phyloP scores from a whole-genome alignment of 2,113 vertebrate genomes.

The Oncorhynchus clarkii region DNA sequence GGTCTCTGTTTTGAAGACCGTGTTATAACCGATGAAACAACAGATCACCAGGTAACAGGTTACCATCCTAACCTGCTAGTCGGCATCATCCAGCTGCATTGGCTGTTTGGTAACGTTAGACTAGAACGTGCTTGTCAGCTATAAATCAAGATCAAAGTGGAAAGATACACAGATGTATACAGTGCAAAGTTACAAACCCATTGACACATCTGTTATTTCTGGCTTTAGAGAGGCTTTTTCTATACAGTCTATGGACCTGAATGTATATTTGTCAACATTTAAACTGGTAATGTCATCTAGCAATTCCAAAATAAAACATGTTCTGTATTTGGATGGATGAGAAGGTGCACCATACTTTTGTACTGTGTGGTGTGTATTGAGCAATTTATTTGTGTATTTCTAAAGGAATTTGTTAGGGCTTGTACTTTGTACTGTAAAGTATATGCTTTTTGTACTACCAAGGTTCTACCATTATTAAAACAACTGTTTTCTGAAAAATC shows the following conservation, averaged over 20 bases:
- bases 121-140: not conserved
- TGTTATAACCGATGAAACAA: not conserved
- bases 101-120: not conserved
- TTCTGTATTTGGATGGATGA: constrained; percentile 6
- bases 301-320: constrained; percentile 22
- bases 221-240: constrained; percentile 7
- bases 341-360: constrained; percentile 15
- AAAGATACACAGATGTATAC: not conserved
- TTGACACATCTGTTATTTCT: not conserved
- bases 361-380: constrained; percentile 42
- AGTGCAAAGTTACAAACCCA: constrained; percentile 7
- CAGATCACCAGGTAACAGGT: not conserved
- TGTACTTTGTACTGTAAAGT: constrained; percentile 56
- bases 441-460: constrained; percentile 53
- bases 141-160: not conserved
- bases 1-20: not conserved
- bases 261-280: constrained; percentile 12
- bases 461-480: constrained; percentile 55
- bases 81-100: not conserved
- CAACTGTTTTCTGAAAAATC: constrained; percentile 47
- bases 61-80: not conserved
- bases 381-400: constrained; percentile 41
- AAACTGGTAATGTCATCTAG: constrained; percentile 9
- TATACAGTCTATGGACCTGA: constrained; percentile 19
- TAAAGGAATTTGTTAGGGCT: constrained; percentile 30